These are phyloP conservation scores for Entomyzon cyanotis DNA, from an alignment of 2,113 vertebrate genomes.

Conservation along the genomic window DNA sequence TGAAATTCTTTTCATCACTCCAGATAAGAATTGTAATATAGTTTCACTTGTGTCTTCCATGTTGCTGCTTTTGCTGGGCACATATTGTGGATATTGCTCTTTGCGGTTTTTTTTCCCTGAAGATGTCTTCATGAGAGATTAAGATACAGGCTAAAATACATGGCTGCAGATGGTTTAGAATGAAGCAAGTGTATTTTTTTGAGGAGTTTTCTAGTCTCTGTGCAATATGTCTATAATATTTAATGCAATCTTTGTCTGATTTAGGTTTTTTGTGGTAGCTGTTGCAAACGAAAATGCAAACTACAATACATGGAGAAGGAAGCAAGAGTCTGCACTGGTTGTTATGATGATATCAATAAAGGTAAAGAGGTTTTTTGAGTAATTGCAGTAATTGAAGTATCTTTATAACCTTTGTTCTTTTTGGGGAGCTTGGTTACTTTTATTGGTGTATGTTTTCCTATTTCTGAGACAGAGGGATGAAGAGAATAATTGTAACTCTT, in stretches of 20 bases:
- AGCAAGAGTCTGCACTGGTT: slow-evolving; percentile 90
- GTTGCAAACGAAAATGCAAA: slow-evolving; percentile 92
- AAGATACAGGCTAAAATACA: not conserved
- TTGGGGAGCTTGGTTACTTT: not conserved
- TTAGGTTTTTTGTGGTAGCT: slow-evolving; percentile 91
- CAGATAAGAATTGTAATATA: not conserved
- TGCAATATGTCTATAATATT: not conserved
- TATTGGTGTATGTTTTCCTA: not conserved
- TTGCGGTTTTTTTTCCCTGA: not conserved
- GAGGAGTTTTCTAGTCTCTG: not conserved
- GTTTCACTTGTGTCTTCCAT: not conserved
- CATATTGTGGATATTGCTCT: not conserved
- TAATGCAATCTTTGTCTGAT: slow-evolving; percentile 15
- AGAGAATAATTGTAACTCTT: not conserved
- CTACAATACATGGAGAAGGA: slow-evolving; percentile 94
- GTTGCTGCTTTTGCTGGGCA: not conserved
- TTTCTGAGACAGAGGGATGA: not conserved
- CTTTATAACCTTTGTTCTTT: not conserved
- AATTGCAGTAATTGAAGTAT: not conserved
- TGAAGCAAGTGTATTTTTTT: not conserved
- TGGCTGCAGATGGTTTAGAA: not conserved
- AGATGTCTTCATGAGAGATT: not conserved
- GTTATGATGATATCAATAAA: slow-evolving; percentile 87
- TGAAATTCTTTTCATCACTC: not conserved
- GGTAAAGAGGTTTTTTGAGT: slow-evolving; percentile 72